These are phyloP conservation scores for Tholera decimalis DNA, from an alignment of 2,888 invertebrate genomes.

Conservation along the genomic window DNA sequence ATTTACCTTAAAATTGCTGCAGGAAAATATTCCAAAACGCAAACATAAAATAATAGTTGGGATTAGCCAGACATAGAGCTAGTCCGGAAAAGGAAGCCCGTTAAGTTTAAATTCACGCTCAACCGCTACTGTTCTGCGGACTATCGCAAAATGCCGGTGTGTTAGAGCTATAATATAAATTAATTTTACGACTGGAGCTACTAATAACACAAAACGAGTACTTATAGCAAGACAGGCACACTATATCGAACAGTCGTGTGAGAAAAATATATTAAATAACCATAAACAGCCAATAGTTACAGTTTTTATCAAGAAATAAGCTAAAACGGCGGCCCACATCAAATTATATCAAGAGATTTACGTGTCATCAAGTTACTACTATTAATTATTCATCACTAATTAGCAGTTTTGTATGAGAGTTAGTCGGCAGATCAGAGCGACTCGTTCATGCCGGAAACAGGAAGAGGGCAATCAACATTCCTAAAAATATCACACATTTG, in stretches of 20 bases:
- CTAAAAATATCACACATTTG: slow-evolving; percentile 91
- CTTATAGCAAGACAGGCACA: not conserved
- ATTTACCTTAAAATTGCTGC: not conserved
- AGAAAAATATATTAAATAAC: slow-evolving; percentile 31
- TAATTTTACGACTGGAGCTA: slow-evolving; percentile 11
- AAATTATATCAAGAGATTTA: slow-evolving; percentile 72
- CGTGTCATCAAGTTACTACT: slow-evolving; percentile 77
- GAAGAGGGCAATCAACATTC: slow-evolving; percentile 90
- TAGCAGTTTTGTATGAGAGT: slow-evolving; percentile 83
- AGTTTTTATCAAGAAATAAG: slow-evolving; percentile 43
- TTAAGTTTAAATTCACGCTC: slow-evolving; percentile 23
- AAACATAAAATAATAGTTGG: not conserved
- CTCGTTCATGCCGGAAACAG: slow-evolving; percentile 86
- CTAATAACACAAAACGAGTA: slow-evolving; percentile 15
- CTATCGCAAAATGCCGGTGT: slow-evolving; percentile 17
- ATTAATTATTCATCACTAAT: slow-evolving; percentile 89
- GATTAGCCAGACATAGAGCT: not conserved
- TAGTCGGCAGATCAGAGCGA: slow-evolving; percentile 84
- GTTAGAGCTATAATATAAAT: slow-evolving; percentile 27
- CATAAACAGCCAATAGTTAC: slow-evolving; percentile 34
- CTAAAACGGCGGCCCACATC: slow-evolving; percentile 57
- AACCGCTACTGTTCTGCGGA: slow-evolving; percentile 6
- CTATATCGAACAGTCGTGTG: slow-evolving; percentile 12
- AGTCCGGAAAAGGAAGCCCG: slow-evolving; percentile 25
- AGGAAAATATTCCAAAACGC: no score